Percentiles rank a stretch among this genome's conserved stretches.
These are phyloP conservation scores for Ommatoiulus sabulosus DNA, from an alignment of 2,888 invertebrate species.

Conservation along the genomic window DNA sequence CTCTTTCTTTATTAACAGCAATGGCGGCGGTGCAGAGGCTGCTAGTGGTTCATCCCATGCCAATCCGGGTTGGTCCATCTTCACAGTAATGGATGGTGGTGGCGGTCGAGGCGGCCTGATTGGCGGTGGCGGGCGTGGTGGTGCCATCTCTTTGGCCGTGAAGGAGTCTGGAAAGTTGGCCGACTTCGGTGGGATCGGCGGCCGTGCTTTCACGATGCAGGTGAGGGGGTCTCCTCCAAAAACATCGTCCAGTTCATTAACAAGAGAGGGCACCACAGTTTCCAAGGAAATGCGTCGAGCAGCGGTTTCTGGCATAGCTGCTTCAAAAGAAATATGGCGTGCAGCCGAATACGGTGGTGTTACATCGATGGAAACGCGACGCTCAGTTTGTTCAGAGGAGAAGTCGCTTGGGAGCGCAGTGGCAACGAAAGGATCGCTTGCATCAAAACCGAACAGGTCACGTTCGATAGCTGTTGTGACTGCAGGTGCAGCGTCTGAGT, in stretches of 20 bases:
- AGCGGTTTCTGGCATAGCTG: not conserved
- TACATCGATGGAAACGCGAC: not conserved
- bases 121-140: conserved; percentile 68
- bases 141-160: conserved; percentile 62
- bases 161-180: not conserved
- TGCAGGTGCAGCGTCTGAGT: not conserved
- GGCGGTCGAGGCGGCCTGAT: conserved; percentile 64
- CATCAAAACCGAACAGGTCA: conserved; percentile 1
- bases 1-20: too few relatives aligned
- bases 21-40: not conserved
- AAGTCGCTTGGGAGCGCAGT: not conserved
- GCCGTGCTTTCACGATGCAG: not conserved
- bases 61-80: conserved; percentile 58
- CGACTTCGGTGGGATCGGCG: conserved; percentile 23
- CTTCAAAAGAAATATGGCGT: not conserved
- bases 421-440: not conserved
- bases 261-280: not conserved
- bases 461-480: not conserved
- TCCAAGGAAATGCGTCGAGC: not conserved
- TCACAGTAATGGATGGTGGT: conserved; percentile 62
- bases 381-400: not conserved
- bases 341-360: not conserved
- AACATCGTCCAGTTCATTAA: conserved; percentile 58
- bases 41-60: conserved; percentile 49
- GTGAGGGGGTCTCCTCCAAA: not conserved